A percentile compares a stretch with the other conserved stretches of the same genome.
Conservation (phyloP, 2,888 invertebrate genomes). For the Dicycla oo region DNA sequence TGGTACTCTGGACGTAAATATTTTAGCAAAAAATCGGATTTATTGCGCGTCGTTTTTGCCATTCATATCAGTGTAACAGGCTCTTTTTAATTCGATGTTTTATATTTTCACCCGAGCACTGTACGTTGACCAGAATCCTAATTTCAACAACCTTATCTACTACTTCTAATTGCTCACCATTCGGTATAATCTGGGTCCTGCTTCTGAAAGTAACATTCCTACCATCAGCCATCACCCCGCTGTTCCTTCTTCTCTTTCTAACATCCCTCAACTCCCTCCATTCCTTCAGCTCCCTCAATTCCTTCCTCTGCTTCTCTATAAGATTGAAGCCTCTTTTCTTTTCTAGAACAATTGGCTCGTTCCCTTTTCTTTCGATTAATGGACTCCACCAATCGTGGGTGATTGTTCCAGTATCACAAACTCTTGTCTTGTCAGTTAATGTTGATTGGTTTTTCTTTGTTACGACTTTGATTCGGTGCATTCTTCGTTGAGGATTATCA, state of each 20-base stretch:
- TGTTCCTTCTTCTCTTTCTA: conserved; percentile 47
- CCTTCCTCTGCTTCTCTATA: conserved; percentile 51
- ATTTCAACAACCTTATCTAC: background rate
- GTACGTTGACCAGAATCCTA: background rate
- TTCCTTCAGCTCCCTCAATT: conserved; percentile 43
- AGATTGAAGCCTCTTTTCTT: conserved; percentile 48
- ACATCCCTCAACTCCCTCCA: conserved; percentile 40
- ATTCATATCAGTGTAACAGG: background rate
- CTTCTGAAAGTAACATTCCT: conserved; percentile 77
- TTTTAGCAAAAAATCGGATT: too few relatives aligned
- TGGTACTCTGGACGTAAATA: too few relatives aligned
- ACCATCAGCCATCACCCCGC: conserved; percentile 64
- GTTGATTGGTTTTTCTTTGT: conserved; percentile 74
- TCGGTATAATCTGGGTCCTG: conserved; percentile 75
- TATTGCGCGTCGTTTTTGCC: background rate
- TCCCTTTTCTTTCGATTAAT: conserved; percentile 71
- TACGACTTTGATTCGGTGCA: conserved; percentile 50
- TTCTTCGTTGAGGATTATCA: conserved; percentile 44
- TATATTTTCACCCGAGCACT: too few relatives aligned
- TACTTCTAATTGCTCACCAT: conserved; percentile 61
- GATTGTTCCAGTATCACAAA: conserved; percentile 74
- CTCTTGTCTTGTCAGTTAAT: conserved; percentile 64
- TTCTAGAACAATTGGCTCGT: conserved; percentile 38
- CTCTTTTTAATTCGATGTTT: background rate
- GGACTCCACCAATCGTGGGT: conserved; percentile 84